Evolutionary conservation across 1,140 invertebrate species (phyloP), one percentile per base, ranked within the genome.

Genomic region (Phocides pigmalion): DNA sequence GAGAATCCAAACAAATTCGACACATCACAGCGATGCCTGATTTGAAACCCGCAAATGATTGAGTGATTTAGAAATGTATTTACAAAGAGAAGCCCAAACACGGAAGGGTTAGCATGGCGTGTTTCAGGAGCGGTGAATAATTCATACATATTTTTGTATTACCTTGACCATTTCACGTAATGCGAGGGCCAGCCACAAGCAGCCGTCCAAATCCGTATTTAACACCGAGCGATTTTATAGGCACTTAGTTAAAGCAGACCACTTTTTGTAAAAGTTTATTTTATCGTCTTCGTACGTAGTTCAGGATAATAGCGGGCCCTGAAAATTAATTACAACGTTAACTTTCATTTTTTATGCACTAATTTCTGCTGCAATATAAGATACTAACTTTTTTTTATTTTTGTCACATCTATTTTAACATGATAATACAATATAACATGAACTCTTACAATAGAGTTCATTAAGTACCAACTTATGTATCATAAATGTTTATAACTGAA

Each of bases 151-250:
- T 81, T 79, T 77, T 79, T 78, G 68, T 58, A 84, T 90, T 90
- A 90, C 88, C 88, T 90, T 90, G 85, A 90, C 86, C 86, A 89
- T 90, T 89, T 89, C 86, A 90, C 84, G 83, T 70, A 82, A 82
- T 82, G 78, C 73, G 76, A 76, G 74, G 61, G 81, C 77, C 76
- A 67, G 78, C 79, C 66, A 72, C 76, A 72, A 72, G 76, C 65
- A 76, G 70, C 70, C 73, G 72, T 72, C 74, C 79, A 76, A 75
- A 73, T 75, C 76, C 75, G 53, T 73, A 76, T 69, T 79, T 78
- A 66, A 82, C 78, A 78, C 78, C 77, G 63, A 79, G 69, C 68
- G 67, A 68, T 76, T 77, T 74, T 78, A 79, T 76, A 82, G 66
- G 71, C 84, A 86, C 78, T 87, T 84, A 81, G 64, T 66, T 58